Conservation (phyloP, 2,113 vertebrate species). For the Erythrocebus patas region DNA sequence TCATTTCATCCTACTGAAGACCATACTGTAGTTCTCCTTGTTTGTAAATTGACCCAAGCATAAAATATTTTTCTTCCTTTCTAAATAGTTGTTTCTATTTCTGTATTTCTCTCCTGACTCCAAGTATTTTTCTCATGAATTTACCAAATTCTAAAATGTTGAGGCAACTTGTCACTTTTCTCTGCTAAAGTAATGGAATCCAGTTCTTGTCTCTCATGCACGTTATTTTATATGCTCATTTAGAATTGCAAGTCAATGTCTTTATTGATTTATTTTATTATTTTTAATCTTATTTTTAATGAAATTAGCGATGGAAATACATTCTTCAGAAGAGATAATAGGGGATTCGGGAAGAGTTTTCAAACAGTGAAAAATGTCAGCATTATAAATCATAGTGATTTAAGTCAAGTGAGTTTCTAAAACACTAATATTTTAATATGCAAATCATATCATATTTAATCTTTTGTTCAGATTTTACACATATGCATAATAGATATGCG, state of each 20-base stretch:
- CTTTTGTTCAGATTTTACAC: neutral
- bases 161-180: neutral
- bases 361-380: neutral
- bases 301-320: neutral
- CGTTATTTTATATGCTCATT: neutral
- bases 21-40: neutral
- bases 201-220: neutral
- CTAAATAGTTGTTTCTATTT: neutral
- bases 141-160: conserved; percentile 10
- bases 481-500: neutral
- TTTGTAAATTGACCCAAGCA: conserved; percentile 25
- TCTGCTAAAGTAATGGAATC: neutral
- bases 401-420: neutral
- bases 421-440: neutral
- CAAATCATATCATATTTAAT: neutral
- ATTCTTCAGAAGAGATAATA: neutral
- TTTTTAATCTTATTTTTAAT: neutral
- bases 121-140: neutral
- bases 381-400: neutral
- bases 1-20: neutral
- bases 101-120: neutral
- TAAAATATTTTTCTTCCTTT: neutral
- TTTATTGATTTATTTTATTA: neutral
- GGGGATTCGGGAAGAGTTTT: neutral
- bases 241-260: neutral